These are phyloP conservation scores for Camelus dromedarius DNA, from an alignment of 2,113 vertebrate genomes.

Conservation along the genomic window DNA sequence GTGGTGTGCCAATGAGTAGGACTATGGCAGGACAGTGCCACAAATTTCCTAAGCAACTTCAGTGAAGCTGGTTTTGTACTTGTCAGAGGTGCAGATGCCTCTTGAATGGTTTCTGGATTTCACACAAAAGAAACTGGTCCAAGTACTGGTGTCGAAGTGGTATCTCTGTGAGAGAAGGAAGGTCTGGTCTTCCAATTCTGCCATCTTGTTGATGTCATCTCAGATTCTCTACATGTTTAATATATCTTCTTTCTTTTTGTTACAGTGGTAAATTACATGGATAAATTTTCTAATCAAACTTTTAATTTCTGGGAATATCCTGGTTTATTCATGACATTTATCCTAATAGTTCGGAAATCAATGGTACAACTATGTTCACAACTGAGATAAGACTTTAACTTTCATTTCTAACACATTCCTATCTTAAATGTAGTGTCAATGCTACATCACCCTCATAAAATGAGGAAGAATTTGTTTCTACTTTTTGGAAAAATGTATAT, in stretches of 20 bases:
- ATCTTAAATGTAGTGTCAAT: neutral
- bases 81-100: neutral
- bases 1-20: neutral
- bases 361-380: neutral
- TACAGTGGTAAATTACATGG: neutral
- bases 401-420: neutral
- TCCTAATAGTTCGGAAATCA: neutral
- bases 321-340: neutral
- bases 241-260: slow-evolving; percentile 65
- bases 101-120: neutral
- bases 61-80: neutral
- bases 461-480: neutral
- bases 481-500: neutral
- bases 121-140: neutral
- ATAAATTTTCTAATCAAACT: neutral
- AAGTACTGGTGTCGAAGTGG: neutral
- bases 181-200: neutral
- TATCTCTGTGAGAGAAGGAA: neutral
- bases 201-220: neutral
- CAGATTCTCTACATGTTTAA: neutral
- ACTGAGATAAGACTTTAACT: neutral
- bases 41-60: neutral
- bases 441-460: neutral
- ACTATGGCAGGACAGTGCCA: neutral
- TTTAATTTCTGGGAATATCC: neutral